phyloP scores from a whole-genome alignment of 2,797 vertebrate genomes.

The Chaunax sp. region DNA sequence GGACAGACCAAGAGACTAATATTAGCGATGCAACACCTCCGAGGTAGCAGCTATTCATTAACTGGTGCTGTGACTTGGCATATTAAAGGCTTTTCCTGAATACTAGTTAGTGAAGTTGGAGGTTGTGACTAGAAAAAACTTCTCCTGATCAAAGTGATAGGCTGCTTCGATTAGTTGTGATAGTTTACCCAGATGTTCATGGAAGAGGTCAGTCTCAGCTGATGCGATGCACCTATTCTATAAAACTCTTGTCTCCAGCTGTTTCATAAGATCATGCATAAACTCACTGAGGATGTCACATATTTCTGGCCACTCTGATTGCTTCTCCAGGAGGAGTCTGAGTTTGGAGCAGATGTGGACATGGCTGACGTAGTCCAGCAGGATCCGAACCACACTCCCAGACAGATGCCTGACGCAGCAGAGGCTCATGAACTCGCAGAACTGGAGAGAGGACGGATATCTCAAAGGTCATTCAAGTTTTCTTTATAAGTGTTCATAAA shows the following conservation, averaged over 20 bases:
- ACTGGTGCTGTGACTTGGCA: no score
- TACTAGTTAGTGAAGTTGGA: no score
- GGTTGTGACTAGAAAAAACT: no score
- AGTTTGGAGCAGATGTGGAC: constrained; percentile 85
- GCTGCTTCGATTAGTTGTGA: no score
- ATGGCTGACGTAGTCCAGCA: constrained; percentile 86
- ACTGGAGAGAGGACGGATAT: constrained; percentile 69
- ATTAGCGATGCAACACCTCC: no score
- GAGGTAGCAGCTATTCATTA: no score
- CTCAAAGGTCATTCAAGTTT: background rate
- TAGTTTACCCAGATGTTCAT: no score
- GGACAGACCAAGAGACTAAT: no score
- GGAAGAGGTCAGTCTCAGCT: no score
- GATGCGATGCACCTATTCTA: background rate
- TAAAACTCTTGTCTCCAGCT: background rate
- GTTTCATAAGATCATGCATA: no score
- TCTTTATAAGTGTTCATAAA: background rate
- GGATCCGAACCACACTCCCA: constrained; percentile 80
- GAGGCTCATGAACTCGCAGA: constrained; percentile 90
- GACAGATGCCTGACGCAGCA: constrained; percentile 85
- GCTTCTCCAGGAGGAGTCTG: constrained; percentile 80
- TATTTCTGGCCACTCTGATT: constrained; percentile 87
- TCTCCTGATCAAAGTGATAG: no score
- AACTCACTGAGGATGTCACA: constrained; percentile 83
- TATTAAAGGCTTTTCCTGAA: no score